Percentiles rank a stretch among this genome's conserved stretches.
These are phyloP conservation scores for Mactromeris polynyma DNA, from an alignment of 2,888 invertebrate species.

Conservation along the genomic window DNA sequence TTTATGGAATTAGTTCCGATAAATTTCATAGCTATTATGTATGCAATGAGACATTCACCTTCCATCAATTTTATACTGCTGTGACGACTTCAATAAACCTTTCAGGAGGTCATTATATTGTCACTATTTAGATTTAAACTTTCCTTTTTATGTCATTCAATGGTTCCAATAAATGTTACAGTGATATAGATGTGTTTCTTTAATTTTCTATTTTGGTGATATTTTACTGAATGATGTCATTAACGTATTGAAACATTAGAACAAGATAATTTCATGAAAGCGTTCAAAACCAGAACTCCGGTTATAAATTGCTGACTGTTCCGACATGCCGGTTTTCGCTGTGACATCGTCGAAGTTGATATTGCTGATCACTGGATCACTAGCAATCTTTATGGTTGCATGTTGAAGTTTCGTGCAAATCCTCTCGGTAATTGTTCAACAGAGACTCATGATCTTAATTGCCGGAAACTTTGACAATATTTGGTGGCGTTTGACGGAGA, in stretches of 20 bases:
- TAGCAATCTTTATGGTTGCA: not conserved
- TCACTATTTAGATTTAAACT: too few species aligned
- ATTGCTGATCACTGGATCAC: not conserved
- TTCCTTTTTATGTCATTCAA: too few species aligned
- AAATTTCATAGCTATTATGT: too few species aligned
- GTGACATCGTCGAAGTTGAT: not conserved
- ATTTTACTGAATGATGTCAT: not conserved
- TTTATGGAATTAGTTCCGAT: too few species aligned
- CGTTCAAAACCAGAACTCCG: not conserved
- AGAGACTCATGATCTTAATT: not conserved
- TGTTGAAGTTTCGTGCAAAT: not conserved
- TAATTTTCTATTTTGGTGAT: too few species aligned
- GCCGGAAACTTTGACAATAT: constrained; percentile 13
- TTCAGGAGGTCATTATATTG: too few species aligned
- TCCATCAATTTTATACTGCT: too few species aligned
- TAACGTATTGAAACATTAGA: not conserved
- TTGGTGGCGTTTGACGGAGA: not conserved
- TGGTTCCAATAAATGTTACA: too few species aligned
- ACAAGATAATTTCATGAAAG: not conserved
- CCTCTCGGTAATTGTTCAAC: not conserved
- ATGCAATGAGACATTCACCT: too few species aligned
- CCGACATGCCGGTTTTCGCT: not conserved
- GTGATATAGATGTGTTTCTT: too few species aligned
- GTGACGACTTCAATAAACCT: too few species aligned
- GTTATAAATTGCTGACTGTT: not conserved